Base-by-base conservation (phyloP, 2,797 vertebrate species). In the Denticeps clupeoides region DNA sequence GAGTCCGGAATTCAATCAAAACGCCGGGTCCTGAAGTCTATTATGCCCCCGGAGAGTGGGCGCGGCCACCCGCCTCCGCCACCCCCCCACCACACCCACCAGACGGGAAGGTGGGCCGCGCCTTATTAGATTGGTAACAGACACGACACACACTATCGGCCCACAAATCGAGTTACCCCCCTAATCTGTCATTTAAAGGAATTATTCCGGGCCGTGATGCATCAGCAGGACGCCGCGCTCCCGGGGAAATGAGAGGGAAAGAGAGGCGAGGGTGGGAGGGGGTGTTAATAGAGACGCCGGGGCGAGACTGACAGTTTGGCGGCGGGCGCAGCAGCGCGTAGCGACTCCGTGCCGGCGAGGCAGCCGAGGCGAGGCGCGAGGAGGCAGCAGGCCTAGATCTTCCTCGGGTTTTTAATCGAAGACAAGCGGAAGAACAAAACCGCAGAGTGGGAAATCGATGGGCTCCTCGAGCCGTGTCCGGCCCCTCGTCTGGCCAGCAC, bases 141-240 rank as follows among this genome's bases (percentile, higher is more conserved):
- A 76, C 63, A 67, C 72, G 71, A 81, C 73, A 73, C 70, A 72
- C 66, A 63, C 68, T 72, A 79, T 74, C 51, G 65, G 69, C 65
- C n/a, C 68, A 68, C 73, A 79, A 77, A 82, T 76, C 49, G 55
- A 77, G 67, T 84, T 81, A 76, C 48, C 41, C 58, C 50, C 58
- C 68, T 80, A 78, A 82, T 84, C 72, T 80, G 78, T 81, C 73
- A 82, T 77, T 80, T 83, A 82, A 82, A 82, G 74, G 79, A 78
- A 82, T 83, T 70, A 75, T 78, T 68, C 57, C 41, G 49, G 62
- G 50, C 48, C 64, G 63, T 75, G 75, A 77, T 73, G 73, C 70
- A 75, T 83, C 81, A 81, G 81, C 76, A 75, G 63, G 67, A 77
- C 71, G 27, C 46, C 11, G 19, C 43, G 52, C 71, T 63, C 62